Evolutionary conservation across 2,113 vertebrate genomes (phyloP).

Genomic region (Eurypyga helias): DNA sequence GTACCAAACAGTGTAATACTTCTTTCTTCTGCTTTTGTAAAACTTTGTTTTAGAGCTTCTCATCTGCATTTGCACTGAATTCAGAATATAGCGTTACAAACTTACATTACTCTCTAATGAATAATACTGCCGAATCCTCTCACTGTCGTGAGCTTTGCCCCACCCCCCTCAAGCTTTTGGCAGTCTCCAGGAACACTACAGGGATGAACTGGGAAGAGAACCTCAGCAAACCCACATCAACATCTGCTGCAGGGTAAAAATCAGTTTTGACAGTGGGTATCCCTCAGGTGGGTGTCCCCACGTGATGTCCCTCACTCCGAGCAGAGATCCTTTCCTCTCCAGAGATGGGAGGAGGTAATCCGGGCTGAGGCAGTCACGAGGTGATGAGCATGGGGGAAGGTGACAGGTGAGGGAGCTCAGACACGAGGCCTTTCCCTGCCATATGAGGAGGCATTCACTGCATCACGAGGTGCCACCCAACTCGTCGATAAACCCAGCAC

Average conservation of each 20-base stretch:
- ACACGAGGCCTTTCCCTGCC: background rate
- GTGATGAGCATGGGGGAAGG: background rate
- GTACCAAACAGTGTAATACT: background rate
- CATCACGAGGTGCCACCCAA: background rate
- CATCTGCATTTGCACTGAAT: background rate
- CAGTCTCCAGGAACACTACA: background rate
- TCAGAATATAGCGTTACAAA: background rate
- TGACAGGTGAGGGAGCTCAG: background rate
- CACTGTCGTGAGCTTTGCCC: background rate
- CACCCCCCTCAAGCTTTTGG: background rate
- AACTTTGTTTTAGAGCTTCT: background rate
- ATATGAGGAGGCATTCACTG: background rate
- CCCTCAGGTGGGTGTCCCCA: background rate
- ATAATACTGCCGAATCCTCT: background rate
- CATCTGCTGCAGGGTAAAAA: background rate
- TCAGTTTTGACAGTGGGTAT: rapidly evolving
- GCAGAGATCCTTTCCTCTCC: background rate
- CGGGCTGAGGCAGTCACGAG: background rate
- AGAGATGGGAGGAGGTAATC: background rate
- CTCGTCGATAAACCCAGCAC: background rate
- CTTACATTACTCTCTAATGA: background rate
- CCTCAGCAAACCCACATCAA: background rate
- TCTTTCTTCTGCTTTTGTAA: background rate
- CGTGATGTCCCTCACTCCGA: background rate
- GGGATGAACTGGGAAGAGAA: rapidly evolving